phyloP scores from a whole-genome alignment of 2,888 invertebrate genomes.

The Pteria penguin region DNA sequence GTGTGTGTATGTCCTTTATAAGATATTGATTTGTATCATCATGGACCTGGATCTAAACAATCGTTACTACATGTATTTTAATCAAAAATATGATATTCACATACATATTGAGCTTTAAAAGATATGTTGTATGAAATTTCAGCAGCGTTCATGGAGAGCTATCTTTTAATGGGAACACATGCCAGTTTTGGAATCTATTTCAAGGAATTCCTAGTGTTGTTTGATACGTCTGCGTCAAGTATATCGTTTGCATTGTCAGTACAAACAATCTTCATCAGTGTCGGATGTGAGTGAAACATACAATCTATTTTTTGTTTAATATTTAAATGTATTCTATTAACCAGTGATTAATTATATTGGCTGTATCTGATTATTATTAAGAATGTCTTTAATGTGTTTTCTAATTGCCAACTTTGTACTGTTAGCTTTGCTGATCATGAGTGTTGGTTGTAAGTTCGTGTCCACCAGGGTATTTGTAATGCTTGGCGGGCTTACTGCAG shows the following conservation, averaged over 20 bases:
- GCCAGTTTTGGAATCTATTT: slow-evolving; percentile 30
- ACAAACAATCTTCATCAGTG: slow-evolving; percentile 26
- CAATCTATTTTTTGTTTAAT: neutral
- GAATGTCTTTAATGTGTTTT: neutral
- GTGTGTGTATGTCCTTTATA: too few species aligned
- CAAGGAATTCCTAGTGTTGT: slow-evolving; percentile 21
- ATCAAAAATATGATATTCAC: too few species aligned
- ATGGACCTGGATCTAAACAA: too few species aligned
- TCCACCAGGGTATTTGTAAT: slow-evolving; percentile 18
- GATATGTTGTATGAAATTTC: too few species aligned
- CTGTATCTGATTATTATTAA: neutral
- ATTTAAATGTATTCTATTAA: too few species aligned
- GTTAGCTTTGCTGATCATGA: slow-evolving; percentile 27
- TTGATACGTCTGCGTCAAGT: slow-evolving; percentile 26
- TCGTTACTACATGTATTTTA: too few species aligned
- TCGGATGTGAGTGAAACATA: slow-evolving; percentile 16
- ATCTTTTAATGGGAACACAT: slow-evolving; percentile 20
- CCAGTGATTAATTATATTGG: too few species aligned
- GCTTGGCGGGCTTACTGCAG: slow-evolving; percentile 13
- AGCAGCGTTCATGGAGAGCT: slow-evolving; percentile 18
- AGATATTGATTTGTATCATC: too few species aligned
- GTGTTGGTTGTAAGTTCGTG: slow-evolving; percentile 11
- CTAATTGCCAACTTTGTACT: neutral
- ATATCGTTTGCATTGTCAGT: slow-evolving; percentile 27
- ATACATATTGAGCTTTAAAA: too few species aligned